Evolutionary conservation across 2,888 invertebrate genomes (phyloP).

Genomic region (Scaeva pyrastri): DNA sequence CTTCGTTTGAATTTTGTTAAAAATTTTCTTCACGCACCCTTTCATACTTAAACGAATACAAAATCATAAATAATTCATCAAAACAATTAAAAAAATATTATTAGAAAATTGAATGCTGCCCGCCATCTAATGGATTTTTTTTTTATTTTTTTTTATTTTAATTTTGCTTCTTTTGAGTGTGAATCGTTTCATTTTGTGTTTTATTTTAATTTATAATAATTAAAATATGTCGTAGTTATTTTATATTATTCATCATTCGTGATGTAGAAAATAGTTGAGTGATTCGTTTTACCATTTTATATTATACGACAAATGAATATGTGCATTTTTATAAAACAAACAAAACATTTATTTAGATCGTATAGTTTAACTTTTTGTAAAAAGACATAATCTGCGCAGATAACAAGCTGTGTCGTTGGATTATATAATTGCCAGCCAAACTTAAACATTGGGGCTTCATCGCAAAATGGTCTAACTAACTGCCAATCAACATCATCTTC

Average conservation of each 20-base stretch:
- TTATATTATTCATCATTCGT: constrained; percentile 53
- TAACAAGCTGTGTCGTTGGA: constrained; percentile 9
- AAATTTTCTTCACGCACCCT: constrained; percentile 49
- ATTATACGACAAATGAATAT: constrained; percentile 67
- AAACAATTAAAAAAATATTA: constrained; percentile 20
- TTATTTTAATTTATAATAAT: constrained; percentile 33
- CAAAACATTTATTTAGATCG: constrained; percentile 6
- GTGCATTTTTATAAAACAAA: constrained; percentile 65
- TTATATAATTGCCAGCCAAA: too few species aligned
- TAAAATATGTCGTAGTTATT: constrained; percentile 55
- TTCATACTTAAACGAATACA: constrained; percentile 27
- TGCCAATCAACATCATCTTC: too few species aligned
- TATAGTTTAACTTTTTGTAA: constrained; percentile 12
- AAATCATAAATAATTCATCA: constrained; percentile 11
- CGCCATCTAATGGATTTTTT: constrained; percentile 19
- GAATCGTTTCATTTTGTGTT: constrained; percentile 33
- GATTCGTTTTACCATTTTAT: constrained; percentile 42
- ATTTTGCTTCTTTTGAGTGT: constrained; percentile 39
- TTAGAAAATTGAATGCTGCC: constrained; percentile 51
- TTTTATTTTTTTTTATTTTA: constrained; percentile 37
- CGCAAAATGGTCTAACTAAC: too few species aligned
- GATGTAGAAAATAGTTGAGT: constrained; percentile 51
- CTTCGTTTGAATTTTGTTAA: constrained; percentile 65
- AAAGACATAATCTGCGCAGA: constrained; percentile 2
- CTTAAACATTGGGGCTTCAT: too few species aligned